Conservation (phyloP, 2,113 vertebrate genomes). For the Arvicanthis niloticus region DNA sequence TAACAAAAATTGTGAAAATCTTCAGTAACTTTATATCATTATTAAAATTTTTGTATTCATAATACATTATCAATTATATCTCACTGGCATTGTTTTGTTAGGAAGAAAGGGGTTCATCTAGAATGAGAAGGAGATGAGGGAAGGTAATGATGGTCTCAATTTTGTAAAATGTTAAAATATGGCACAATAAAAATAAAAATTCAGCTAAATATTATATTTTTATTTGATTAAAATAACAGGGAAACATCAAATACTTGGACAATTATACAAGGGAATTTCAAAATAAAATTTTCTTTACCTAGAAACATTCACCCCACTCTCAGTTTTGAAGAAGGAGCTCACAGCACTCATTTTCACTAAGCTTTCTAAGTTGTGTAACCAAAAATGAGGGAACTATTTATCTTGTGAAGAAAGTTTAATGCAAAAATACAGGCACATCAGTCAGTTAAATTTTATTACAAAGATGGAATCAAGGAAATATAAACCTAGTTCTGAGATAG, state of each 20-base stretch:
- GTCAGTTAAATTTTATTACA: not conserved
- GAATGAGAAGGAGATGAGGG: no score
- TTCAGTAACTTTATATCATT: not conserved
- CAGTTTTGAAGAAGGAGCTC: not conserved
- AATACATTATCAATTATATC: not conserved
- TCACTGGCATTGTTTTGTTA: not conserved
- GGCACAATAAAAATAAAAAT: not conserved
- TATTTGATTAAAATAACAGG: not conserved
- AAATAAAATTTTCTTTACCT: not conserved
- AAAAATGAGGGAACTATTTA: not conserved
- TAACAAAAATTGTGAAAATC: not conserved
- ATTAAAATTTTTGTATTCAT: not conserved
- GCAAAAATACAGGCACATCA: not conserved
- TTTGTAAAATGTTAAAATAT: not conserved
- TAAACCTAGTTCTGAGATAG: not conserved
- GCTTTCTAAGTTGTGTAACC: not conserved
- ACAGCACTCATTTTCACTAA: not conserved
- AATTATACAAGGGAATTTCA: not conserved
- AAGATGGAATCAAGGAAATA: rapidly evolving
- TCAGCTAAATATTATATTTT: not conserved
- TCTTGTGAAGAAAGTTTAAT: not conserved
- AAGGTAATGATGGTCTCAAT: not conserved
- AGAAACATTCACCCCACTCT: rapidly evolving
- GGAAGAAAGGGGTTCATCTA: not conserved
- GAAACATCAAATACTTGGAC: not conserved